Evolutionary conservation across 2,888 invertebrate genomes (phyloP).

Genomic region (Heliconius hortense): DNA sequence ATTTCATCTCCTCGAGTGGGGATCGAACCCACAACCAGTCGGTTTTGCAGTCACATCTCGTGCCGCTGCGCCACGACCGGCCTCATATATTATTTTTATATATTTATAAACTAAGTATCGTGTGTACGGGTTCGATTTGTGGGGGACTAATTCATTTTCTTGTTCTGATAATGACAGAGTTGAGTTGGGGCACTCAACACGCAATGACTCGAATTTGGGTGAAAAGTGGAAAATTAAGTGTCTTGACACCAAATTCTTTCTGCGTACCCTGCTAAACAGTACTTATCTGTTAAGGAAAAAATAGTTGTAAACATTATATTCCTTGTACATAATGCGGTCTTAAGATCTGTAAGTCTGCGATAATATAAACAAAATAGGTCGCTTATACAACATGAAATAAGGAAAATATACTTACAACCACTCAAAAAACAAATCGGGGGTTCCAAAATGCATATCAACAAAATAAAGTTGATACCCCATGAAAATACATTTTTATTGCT

Average conservation of each 20-base stretch:
- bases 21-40: no score
- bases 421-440: neutral
- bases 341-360: neutral
- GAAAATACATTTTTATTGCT: slow-evolving; percentile 2
- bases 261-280: no score
- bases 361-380: neutral
- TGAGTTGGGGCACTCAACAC: neutral
- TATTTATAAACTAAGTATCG: no score
- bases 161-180: neutral
- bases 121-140: neutral
- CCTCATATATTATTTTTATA: neutral
- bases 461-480: neutral
- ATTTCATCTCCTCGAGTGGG: no score
- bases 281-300: neutral
- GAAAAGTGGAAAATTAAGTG: neutral
- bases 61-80: no score
- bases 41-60: no score
- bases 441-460: slow-evolving; percentile 4
- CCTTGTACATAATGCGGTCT: neutral
- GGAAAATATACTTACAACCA: neutral
- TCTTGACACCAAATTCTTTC: neutral
- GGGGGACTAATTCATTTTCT: neutral
- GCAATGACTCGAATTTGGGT: neutral
- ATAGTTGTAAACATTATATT: neutral
- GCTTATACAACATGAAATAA: neutral